phyloP scores from a whole-genome alignment of 2,113 vertebrate species.

The Rhagologus leucostigma region DNA sequence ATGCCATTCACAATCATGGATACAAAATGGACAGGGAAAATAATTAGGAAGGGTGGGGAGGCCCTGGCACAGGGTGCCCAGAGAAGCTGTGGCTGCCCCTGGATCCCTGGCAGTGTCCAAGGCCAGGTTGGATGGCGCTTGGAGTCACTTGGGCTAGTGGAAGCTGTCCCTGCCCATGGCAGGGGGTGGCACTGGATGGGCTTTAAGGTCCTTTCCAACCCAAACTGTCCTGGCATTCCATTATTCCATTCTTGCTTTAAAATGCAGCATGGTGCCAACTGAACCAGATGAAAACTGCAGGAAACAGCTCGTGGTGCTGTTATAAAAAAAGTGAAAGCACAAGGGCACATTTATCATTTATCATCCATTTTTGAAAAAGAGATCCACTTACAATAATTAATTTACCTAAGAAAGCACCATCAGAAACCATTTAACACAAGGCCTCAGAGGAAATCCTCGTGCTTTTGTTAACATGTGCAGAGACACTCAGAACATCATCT shows the following conservation, averaged over 20 bases:
- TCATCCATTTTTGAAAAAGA: background rate
- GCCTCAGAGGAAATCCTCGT: background rate
- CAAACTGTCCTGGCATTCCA: background rate
- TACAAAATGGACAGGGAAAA: background rate
- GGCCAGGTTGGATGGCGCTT: rapidly evolving
- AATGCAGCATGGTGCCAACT: background rate
- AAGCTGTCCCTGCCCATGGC: background rate
- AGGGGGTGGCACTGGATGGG: background rate
- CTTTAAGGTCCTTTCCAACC: rapidly evolving
- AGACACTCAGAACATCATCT: background rate
- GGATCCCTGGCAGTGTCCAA: background rate
- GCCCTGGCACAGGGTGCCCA: background rate
- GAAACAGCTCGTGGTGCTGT: background rate
- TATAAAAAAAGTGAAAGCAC: background rate
- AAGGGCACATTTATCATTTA: background rate
- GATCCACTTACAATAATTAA: background rate
- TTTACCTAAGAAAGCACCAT: background rate
- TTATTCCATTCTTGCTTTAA: background rate
- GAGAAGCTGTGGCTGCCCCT: background rate
- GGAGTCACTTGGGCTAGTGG: rapidly evolving
- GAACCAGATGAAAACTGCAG: background rate
- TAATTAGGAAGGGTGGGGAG: background rate
- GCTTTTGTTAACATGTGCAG: background rate
- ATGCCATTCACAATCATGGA: no score
- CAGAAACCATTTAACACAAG: background rate